phyloP scores from a whole-genome alignment of 2,888 invertebrate species.

The Temnothorax ravouxi region DNA sequence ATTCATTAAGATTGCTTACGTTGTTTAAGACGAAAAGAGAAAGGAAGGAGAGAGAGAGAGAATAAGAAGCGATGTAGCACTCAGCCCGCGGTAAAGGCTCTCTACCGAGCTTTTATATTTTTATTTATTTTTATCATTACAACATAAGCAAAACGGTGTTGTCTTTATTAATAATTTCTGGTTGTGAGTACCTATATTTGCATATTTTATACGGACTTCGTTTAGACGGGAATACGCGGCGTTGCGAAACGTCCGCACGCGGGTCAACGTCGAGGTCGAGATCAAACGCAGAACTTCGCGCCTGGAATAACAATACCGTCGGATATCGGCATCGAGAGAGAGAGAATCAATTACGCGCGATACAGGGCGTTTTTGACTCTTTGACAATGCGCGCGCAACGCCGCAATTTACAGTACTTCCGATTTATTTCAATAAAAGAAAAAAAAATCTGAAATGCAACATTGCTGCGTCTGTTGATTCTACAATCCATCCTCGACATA shows the following conservation, averaged over 20 bases:
- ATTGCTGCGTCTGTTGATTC: slow-evolving; percentile 24
- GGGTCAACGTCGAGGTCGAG: slow-evolving; percentile 45
- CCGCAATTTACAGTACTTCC: slow-evolving; percentile 60
- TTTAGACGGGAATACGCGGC: slow-evolving; percentile 56
- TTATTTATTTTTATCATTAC: slow-evolving; percentile 70
- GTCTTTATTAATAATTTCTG: slow-evolving; percentile 70
- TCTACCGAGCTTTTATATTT: slow-evolving; percentile 60
- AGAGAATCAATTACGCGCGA: not conserved
- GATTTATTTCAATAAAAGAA: slow-evolving; percentile 71
- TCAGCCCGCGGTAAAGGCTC: slow-evolving; percentile 44
- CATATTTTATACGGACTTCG: slow-evolving; percentile 70
- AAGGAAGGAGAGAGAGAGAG: no score
- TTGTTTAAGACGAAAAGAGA: slow-evolving; percentile 4
- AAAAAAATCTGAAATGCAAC: slow-evolving; percentile 66
- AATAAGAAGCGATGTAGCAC: not conserved
- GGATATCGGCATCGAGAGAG: not conserved
- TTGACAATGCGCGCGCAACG: slow-evolving; percentile 24
- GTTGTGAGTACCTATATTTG: slow-evolving; percentile 69
- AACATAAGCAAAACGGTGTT: slow-evolving; percentile 56
- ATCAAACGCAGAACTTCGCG: slow-evolving; percentile 51
- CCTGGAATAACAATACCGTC: slow-evolving; percentile 46
- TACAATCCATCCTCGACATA: not conserved
- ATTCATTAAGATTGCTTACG: slow-evolving; percentile 56
- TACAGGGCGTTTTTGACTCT: slow-evolving; percentile 43
- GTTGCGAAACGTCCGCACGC: slow-evolving; percentile 52